Evolutionary conservation across 2,888 invertebrate genomes (phyloP).

Genomic region (Caenorhabditis virilis): DNA sequence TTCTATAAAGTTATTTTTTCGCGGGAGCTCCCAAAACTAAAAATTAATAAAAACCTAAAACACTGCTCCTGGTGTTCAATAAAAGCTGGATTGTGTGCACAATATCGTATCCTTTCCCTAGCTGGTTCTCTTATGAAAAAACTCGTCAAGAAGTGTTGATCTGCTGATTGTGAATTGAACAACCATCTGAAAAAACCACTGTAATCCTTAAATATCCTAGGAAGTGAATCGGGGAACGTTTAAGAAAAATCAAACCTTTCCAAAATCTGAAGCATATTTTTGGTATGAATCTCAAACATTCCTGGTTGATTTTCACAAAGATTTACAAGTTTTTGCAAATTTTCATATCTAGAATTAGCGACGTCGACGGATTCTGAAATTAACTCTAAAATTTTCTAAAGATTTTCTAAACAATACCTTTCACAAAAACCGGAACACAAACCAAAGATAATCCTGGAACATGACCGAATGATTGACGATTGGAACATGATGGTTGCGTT

Average conservation of each 20-base stretch:
- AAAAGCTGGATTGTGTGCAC: constrained; percentile 62
- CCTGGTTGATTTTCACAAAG: constrained; percentile 37
- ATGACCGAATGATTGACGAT: constrained; percentile 10
- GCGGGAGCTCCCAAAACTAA: background rate
- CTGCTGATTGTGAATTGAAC: constrained; percentile 38
- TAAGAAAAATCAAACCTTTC: constrained; percentile 41
- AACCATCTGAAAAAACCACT: constrained; percentile 43
- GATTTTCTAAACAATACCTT: constrained; percentile 14
- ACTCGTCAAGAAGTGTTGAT: constrained; percentile 45
- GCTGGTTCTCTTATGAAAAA: constrained; percentile 50
- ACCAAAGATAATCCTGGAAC: constrained; percentile 35
- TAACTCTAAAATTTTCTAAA: background rate
- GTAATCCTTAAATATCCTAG: too few relatives aligned
- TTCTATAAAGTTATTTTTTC: constrained; percentile 6
- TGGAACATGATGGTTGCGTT: constrained; percentile 13
- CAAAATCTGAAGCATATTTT: constrained; percentile 53
- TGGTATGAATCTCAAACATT: constrained; percentile 50
- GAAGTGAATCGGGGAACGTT: too few relatives aligned
- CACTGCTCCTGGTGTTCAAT: constrained; percentile 37
- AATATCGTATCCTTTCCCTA: constrained; percentile 38
- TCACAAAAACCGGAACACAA: constrained; percentile 40
- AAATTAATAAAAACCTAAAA: constrained; percentile 15
- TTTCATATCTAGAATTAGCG: constrained; percentile 39
- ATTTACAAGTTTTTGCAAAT: constrained; percentile 37
- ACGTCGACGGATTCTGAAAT: constrained; percentile 29